phyloP scores from a whole-genome alignment of 2,797 vertebrate genomes.

The Neostethus bicornis region DNA sequence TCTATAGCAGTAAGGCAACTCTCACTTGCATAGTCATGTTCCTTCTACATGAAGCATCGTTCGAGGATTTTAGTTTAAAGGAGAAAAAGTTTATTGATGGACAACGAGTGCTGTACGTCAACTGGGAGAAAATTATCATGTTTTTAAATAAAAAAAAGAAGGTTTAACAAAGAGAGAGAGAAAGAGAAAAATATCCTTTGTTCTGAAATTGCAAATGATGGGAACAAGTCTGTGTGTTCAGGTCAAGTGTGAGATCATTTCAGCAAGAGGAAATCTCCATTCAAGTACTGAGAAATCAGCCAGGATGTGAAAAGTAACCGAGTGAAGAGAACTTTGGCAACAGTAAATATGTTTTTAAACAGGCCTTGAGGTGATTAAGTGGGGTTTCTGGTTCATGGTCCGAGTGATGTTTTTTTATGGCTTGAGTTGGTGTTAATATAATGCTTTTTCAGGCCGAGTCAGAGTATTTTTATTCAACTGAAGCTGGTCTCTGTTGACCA shows the following conservation, averaged over 20 bases:
- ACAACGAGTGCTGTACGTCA: too few relatives aligned
- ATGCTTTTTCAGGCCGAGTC: constrained; percentile 85
- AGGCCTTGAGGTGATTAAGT: constrained; percentile 47
- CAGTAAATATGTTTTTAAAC: constrained; percentile 69
- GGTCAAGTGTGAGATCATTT: constrained; percentile 10
- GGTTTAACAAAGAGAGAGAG: background rate
- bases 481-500: constrained; percentile 83
- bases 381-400: constrained; percentile 55
- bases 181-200: background rate
- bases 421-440: constrained; percentile 82
- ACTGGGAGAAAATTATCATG: background rate
- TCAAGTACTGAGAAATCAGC: constrained; percentile 30
- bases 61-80: too few relatives aligned
- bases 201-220: constrained; percentile 1
- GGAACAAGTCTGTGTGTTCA: constrained; percentile 1
- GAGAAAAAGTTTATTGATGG: background rate
- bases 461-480: constrained; percentile 90
- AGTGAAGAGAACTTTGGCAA: constrained; percentile 45
- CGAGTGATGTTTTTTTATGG: constrained; percentile 55
- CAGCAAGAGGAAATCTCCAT: constrained; percentile 18
- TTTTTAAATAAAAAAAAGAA: background rate
- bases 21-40: too few relatives aligned
- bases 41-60: too few relatives aligned
- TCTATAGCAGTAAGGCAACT: too few relatives aligned
- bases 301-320: constrained; percentile 51